Evolutionary conservation across 2,797 vertebrate genomes (phyloP), one percentile per base, ranked within the genome.

Genomic region (Mormyrops attenuatus): DNA sequence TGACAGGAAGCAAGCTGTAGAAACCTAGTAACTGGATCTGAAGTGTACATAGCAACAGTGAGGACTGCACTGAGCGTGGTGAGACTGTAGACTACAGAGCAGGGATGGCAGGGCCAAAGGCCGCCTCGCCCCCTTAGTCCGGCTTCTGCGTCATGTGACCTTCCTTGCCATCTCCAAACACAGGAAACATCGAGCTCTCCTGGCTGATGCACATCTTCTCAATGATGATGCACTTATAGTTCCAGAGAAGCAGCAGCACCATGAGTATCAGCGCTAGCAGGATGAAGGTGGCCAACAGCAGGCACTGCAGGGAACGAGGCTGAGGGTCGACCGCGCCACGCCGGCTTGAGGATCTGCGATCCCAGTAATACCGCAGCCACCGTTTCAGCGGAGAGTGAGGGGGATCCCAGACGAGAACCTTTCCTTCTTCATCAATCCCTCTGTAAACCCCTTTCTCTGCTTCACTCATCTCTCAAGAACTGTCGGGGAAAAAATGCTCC

Each of bases 181-280:
- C 26, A 17, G 87, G 85, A 53, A 89, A 90, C 69, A 84, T 80
- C 0, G 89, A 73, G 55, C 90, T 89, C 53, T 89, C 88, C 17
- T 87, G 57, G n/a, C 88, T 89, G 38, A 90, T 89, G 60, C 92
- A 93, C 77, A 93, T 20, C 85, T 69, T 90, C 15, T 89, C 90
- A 22, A 93, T 63, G 17, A 93, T 66, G 15, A 93, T 91, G 88
- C 93, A 93, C 57, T 93, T 90, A 82, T 94, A 93, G 88, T 93
- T 93, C 92, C 91, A 93, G 22, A 93, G 49, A 13, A 94, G 88
- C 13, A 93, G 92, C 80, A 93, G 90, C 3, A 91, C 89, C 93
- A 93, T 94, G 52, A 53, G 84, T 1, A 89, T 87, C 66, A 93
- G 87, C 9, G 90, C 92, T n/a, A 93, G 44, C 20, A 92, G 87